A percentile compares a stretch with the other conserved stretches of the same genome.
Evolutionary conservation across 1,140 invertebrate genomes (phyloP).

Genomic region (Phortica variegata): DNA sequence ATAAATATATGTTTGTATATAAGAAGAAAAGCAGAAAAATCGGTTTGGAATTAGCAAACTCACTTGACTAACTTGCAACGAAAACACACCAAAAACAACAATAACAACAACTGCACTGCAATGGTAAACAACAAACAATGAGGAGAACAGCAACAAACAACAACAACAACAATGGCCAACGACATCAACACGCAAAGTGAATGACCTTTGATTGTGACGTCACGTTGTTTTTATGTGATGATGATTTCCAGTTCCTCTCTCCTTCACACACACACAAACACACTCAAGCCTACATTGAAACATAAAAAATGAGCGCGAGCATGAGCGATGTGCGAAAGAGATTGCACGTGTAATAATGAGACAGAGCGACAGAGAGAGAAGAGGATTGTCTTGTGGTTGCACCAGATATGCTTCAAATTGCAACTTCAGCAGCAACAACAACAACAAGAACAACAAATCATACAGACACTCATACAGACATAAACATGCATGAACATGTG

Average conservation of each 20-base stretch:
- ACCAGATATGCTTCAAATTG: neutral
- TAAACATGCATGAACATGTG: neutral
- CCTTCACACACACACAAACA: too few relatives aligned
- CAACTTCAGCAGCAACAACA: neutral
- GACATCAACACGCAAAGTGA: slow-evolving; percentile 3
- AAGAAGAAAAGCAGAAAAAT: too few relatives aligned
- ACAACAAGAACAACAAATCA: slow-evolving; percentile 7
- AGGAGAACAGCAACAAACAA: slow-evolving; percentile 1
- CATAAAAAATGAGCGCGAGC: neutral
- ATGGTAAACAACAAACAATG: too few relatives aligned
- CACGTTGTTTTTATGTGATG: neutral
- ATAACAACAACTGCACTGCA: neutral
- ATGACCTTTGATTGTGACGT: slow-evolving; percentile 15
- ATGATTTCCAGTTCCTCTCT: too few relatives aligned
- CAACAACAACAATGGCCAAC: slow-evolving; percentile 1
- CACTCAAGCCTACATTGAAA: too few relatives aligned
- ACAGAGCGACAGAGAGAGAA: too few relatives aligned
- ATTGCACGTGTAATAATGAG: too few relatives aligned
- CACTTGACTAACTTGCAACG: too few relatives aligned
- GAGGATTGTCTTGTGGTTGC: too few relatives aligned
- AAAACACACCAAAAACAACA: slow-evolving; percentile 1
- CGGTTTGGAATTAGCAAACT: too few relatives aligned
- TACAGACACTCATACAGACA: slow-evolving; percentile 11
- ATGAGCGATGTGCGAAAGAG: too few relatives aligned
- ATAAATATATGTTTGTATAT: too few relatives aligned